Evolutionary conservation across 2,888 invertebrate genomes (phyloP), one percentile per base, ranked within the genome.

Genomic region (Arrhopalites spinosus): DNA sequence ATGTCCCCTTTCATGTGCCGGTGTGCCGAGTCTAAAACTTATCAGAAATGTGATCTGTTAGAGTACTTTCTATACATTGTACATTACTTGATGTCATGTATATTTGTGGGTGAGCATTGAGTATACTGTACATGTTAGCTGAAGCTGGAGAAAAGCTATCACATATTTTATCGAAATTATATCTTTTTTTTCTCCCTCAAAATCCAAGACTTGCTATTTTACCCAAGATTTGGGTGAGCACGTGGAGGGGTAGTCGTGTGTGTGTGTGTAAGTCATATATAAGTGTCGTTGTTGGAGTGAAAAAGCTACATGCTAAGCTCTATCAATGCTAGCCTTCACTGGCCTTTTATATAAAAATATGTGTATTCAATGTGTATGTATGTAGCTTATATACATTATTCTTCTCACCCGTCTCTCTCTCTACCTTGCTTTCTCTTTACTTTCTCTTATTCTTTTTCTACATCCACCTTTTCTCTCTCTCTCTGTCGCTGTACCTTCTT

Each of bases 161-260:
- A 36, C 71, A 61, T 71, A 71, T 71, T 59, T 71, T 71, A 71
- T 71, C 59, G n/a, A 68, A 59, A 71, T 71, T 29, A 71, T 25
- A 71, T 59, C 61, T 71, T 71, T 50, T 70, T n/a, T n/a, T n/a
- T n/a, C n/a, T n/a, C 67, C 27, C 50, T 50, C 27, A 50, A 50
- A 50, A 63, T 63, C 30, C 63, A 17, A n/a, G 30, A 29, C 17
- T 29, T 11, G 11, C 63, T 59, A n/a, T 59, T 59, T 59, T 59
- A 59, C 25, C 59, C n/a, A 59, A 36, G 36, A 63, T 27, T 20
- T 27, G 20, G 23, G 61, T n/a, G 61, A 61, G 61, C 13, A 15
- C 11, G 61, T 27, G 61, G 20, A 61, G 61, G 61, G 13, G 61
- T 63, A 25, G 29, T 63, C 63, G 25, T 63, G 63, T 63, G 63